phyloP scores from a whole-genome alignment of 1,140 invertebrate genomes.

The Agrypnia vestita region DNA sequence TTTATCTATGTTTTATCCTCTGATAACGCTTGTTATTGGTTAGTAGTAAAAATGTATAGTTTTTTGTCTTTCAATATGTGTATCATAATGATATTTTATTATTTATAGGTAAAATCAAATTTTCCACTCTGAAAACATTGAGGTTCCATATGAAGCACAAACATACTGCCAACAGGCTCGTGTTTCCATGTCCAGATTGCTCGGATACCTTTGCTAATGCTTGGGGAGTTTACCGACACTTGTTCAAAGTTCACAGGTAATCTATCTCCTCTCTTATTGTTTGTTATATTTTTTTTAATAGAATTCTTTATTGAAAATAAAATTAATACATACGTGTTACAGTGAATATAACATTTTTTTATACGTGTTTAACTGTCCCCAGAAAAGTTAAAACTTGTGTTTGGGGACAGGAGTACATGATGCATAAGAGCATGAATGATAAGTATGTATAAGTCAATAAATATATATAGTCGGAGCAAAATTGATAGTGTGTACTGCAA shows the following conservation, averaged over 20 bases:
- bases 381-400: background rate
- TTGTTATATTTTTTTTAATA: background rate
- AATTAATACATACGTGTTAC: no score
- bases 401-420: background rate
- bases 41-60: no score
- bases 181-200: conserved; percentile 81
- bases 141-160: conserved; percentile 80
- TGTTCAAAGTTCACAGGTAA: conserved; percentile 80
- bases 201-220: conserved; percentile 79
- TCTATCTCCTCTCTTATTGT: conserved; percentile 33
- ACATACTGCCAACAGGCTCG: conserved; percentile 77
- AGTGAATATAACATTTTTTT: no score
- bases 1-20: no score
- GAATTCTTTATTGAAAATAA: no score
- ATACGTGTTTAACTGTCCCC: no score
- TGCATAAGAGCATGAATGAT: no score
- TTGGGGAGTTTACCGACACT: conserved; percentile 82
- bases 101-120: conserved; percentile 76
- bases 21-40: no score
- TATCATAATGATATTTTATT: conserved; percentile 8
- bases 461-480: no score
- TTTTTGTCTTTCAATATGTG: no score
- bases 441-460: no score
- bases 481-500: no score
- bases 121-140: conserved; percentile 81